phyloP scores from a whole-genome alignment of 2,797 vertebrate species.

The Periparus ater region DNA sequence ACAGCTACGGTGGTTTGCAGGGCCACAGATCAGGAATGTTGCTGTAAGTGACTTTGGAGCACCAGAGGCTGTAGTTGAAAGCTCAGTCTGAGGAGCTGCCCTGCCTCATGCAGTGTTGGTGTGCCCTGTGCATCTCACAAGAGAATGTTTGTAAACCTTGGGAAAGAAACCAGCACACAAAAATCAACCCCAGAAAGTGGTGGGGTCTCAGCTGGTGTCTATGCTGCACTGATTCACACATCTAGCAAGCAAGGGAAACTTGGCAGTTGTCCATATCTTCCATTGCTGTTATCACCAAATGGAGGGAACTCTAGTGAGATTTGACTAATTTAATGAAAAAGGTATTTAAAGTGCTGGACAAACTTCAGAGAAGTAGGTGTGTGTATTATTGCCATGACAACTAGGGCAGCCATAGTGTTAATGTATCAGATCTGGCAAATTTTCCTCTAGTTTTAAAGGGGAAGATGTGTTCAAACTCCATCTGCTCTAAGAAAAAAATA shows the following conservation, averaged over 20 bases:
- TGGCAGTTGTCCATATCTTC: background rate
- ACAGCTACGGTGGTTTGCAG: slow-evolving; percentile 93
- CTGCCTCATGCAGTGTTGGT: background rate
- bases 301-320: background rate
- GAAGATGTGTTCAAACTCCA: rapidly evolving
- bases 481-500: background rate
- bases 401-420: background rate
- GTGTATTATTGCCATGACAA: background rate
- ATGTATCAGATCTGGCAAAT: background rate
- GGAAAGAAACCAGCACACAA: background rate
- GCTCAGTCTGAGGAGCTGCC: background rate
- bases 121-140: background rate
- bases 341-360: background rate
- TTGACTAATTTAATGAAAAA: background rate
- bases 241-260: background rate
- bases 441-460: background rate
- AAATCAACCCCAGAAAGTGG: background rate
- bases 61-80: background rate
- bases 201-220: background rate
- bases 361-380: background rate
- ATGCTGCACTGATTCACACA: background rate
- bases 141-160: background rate
- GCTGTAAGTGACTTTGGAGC: slow-evolving; percentile 79
- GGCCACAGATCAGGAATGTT: slow-evolving; percentile 92
- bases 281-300: background rate